Percentiles rank a stretch among this genome's conserved stretches.
Evolutionary conservation across 1,140 invertebrate genomes (phyloP).

Genomic region (Agrilus planipennis): DNA sequence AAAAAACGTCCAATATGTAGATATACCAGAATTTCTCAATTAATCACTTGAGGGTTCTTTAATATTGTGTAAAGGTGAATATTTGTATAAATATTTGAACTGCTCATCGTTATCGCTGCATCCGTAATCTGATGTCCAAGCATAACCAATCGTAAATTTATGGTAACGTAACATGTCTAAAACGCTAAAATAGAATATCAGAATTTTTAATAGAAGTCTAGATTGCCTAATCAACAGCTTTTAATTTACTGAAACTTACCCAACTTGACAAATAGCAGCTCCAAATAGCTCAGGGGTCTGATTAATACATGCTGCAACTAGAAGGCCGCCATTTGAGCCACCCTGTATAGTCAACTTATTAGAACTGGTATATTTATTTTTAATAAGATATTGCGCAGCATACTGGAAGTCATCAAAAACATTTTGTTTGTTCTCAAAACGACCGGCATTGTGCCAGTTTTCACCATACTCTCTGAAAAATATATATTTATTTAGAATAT

Average conservation of each 20-base stretch:
- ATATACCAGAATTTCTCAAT: no score
- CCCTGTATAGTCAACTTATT: slow-evolving; percentile 81
- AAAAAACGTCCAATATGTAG: no score
- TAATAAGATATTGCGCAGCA: slow-evolving; percentile 83
- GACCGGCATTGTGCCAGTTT: slow-evolving; percentile 90
- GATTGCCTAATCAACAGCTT: background rate
- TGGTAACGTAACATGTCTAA: slow-evolving; percentile 96
- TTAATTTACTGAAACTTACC: no score
- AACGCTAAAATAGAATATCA: slow-evolving; percentile 49
- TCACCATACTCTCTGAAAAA: slow-evolving; percentile 83
- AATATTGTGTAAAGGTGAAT: slow-evolving; percentile 94
- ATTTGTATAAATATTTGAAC: slow-evolving; percentile 81
- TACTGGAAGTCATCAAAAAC: slow-evolving; percentile 93
- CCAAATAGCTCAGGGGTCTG: slow-evolving; percentile 93
- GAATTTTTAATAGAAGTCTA: background rate
- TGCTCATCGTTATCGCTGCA: slow-evolving; percentile 78
- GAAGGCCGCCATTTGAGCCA: slow-evolving; percentile 90
- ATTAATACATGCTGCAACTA: slow-evolving; percentile 87
- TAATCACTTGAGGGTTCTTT: slow-evolving; percentile 49
- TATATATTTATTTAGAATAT: background rate
- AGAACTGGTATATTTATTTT: slow-evolving; percentile 66
- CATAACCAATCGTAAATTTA: slow-evolving; percentile 96
- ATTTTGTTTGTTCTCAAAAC: slow-evolving; percentile 91
- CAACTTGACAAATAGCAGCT: slow-evolving; percentile 54
- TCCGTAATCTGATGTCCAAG: slow-evolving; percentile 95